Percentiles rank a stretch among this genome's conserved stretches.
phyloP scores from a whole-genome alignment of 1,140 invertebrate species.

The Batillaria attramentaria region DNA sequence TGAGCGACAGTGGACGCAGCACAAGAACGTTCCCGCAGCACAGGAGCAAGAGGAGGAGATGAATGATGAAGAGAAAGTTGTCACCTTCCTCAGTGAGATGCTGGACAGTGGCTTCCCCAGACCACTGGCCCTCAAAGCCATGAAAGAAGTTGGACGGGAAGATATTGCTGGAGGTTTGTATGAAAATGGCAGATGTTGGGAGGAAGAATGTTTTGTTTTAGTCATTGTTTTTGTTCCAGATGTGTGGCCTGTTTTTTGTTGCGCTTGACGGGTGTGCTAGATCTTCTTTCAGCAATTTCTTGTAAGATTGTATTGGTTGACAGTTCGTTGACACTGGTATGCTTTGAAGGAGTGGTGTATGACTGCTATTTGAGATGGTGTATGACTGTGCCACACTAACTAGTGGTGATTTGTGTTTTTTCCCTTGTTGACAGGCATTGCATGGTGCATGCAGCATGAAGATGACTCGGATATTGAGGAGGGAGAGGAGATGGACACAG shows the following conservation, averaged over 20 bases:
- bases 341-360: no score
- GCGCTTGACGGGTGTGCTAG: no score
- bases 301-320: no score
- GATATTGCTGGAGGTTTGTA: conserved; percentile 33
- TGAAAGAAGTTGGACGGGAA: conserved; percentile 13
- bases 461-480: not conserved
- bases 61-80: not conserved
- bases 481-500: not conserved
- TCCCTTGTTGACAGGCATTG: not conserved
- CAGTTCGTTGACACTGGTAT: no score
- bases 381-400: no score
- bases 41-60: not conserved
- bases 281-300: not conserved
- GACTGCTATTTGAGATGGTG: no score
- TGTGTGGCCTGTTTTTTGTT: no score
- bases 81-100: not conserved
- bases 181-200: no score
- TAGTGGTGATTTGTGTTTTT: not conserved
- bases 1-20: not conserved
- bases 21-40: not conserved
- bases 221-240: not conserved
- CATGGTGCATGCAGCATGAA: not conserved
- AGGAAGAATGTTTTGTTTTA: not conserved
- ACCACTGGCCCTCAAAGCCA: conserved; percentile 30
- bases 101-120: conserved; percentile 19